Evolutionary conservation across 2,888 invertebrate species (phyloP), one percentile per base, ranked within the genome.

Genomic region (Lamellibrachia columna): DNA sequence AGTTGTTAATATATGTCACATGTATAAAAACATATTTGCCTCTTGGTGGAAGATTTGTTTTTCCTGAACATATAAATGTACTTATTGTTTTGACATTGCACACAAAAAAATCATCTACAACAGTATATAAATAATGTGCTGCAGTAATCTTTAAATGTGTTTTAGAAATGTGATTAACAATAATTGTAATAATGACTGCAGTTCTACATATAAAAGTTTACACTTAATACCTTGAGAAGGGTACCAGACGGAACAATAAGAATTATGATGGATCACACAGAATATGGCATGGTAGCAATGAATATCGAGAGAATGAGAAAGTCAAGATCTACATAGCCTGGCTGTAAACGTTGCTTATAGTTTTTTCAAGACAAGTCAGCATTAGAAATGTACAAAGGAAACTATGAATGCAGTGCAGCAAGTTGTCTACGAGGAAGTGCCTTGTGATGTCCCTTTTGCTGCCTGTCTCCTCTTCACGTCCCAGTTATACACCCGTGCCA

Each of bases 401-500:
- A n/a, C 75, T 75, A 75, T 75, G 75, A 75, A 22, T 75, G 75
- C 22, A n/a, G 75, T 75, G 75, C 6, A n/a, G 15, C 75, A n/a
- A 75, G 75, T 2, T 75, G 22, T 75, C 75, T 75, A 75, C 15
- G 75, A 75, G 75, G 91, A 53, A n/a, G 28, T 53, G n/a, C 22
- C 53, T 22, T 15, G 91, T n/a, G 52, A 53, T 22, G 75, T 75
- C 22, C 75, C 75, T 28, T 53, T 93, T 93, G 90, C 75, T 15
- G 98, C 98, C 97, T 98, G 98, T 94, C 98, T 97, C 96, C 98
- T 97, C 96, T 99, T 99, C 3, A 99, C 99, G 97, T 99, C 98
- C 99, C 99, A 99, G 97, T 99, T 99, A 96, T 98, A 99, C 53
- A 99, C 98, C 96, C 99, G 97, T 58, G 99, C 99, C 98, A 99